phyloP scores from a whole-genome alignment of 2,113 vertebrate species.

The Leptocoma aspasia region DNA sequence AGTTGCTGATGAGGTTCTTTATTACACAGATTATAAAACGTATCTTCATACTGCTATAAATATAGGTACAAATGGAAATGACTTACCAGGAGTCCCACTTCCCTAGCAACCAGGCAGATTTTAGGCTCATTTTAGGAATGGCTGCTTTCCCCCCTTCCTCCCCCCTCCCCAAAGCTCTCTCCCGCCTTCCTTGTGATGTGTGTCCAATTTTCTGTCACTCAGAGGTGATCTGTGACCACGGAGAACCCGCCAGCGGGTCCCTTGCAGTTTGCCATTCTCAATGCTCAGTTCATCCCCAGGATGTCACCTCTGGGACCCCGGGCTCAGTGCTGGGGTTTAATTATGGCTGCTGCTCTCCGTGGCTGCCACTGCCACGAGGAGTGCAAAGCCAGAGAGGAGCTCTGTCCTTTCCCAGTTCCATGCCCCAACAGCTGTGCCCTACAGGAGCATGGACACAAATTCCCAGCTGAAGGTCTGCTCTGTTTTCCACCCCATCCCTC shows the following conservation, averaged over 20 bases:
- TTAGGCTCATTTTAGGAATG: not conserved
- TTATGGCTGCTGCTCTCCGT: not conserved
- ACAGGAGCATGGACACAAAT: not conserved
- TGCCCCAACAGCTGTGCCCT: not conserved
- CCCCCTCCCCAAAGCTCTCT: not conserved
- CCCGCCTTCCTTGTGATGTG: not conserved
- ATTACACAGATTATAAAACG: conserved; percentile 68
- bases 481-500: not conserved
- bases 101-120: conserved; percentile 50
- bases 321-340: not conserved
- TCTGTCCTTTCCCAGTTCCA: not conserved
- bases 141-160: not conserved
- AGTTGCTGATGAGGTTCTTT: conserved; percentile 73
- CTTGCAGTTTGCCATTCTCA: conserved; percentile 3
- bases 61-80: conserved; percentile 61
- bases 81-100: conserved; percentile 52
- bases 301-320: not conserved
- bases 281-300: not conserved
- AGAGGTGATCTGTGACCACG: not conserved
- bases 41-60: conserved; percentile 58
- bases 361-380: not conserved
- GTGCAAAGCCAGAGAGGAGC: not conserved
- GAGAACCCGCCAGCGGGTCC: not conserved
- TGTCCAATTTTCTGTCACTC: conserved; percentile 57
- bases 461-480: not conserved